Conservation (phyloP, 2,888 invertebrate species). For the Patella ulyssiponensis region DNA sequence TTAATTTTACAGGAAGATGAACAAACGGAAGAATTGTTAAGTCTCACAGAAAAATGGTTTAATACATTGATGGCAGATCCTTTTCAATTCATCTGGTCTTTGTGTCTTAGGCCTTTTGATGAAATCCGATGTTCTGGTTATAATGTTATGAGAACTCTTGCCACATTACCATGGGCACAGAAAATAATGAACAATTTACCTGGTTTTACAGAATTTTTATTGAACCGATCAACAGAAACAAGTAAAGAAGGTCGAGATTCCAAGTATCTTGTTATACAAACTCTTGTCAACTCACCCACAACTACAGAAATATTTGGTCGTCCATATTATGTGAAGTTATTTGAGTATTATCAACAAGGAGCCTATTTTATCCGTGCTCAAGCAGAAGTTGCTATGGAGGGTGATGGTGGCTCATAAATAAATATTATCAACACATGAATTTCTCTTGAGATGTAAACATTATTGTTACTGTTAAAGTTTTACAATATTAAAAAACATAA, state of each 20-base stretch:
- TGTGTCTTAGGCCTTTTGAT: slow-evolving; percentile 85
- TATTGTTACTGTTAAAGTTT: too few relatives aligned
- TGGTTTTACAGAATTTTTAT: slow-evolving; percentile 84
- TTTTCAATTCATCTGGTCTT: slow-evolving; percentile 77
- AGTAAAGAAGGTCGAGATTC: slow-evolving; percentile 82
- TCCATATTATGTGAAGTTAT: slow-evolving; percentile 77
- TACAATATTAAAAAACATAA: too few relatives aligned
- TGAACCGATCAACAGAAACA: slow-evolving; percentile 82
- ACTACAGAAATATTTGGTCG: slow-evolving; percentile 77
- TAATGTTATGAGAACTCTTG: slow-evolving; percentile 79
- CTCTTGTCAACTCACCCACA: slow-evolving; percentile 72
- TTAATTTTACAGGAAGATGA: too few relatives aligned
- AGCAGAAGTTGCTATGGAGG: slow-evolving; percentile 84
- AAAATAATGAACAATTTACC: slow-evolving; percentile 81
- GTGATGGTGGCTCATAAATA: slow-evolving; percentile 56
- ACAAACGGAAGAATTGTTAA: slow-evolving; percentile 73
- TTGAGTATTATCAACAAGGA: slow-evolving; percentile 83
- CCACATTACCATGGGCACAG: slow-evolving; percentile 86
- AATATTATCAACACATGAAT: too few relatives aligned
- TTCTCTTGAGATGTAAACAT: too few relatives aligned
- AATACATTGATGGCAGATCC: slow-evolving; percentile 74
- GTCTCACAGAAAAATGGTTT: slow-evolving; percentile 78
- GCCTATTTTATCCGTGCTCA: slow-evolving; percentile 82
- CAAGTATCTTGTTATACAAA: slow-evolving; percentile 82
- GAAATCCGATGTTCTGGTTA: slow-evolving; percentile 83